Percentiles rank a stretch among this genome's conserved stretches.
Conservation (phyloP, 35 echinoderm and acorn worm species). For the Acanthaster planci region DNA sequence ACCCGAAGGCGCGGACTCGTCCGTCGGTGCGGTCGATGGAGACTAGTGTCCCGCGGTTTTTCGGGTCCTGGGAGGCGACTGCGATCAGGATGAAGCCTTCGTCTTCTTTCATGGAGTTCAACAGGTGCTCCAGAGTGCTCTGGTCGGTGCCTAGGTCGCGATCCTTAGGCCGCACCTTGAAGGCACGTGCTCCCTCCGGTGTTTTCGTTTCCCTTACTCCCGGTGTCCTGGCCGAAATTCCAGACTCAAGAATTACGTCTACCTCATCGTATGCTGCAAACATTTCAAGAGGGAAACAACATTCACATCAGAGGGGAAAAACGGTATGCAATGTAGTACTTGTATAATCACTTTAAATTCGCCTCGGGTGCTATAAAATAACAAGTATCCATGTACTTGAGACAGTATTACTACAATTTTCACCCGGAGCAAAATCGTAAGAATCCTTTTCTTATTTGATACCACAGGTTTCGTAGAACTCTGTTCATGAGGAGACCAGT, state of each 20-base stretch:
- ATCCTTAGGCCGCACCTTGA: slow-evolving; percentile 42
- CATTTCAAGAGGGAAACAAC: neutral
- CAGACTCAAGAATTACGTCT: slow-evolving; percentile 37
- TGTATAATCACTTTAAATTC: too few species aligned
- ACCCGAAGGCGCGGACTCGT: slow-evolving; percentile 22
- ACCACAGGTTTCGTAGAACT: too few species aligned
- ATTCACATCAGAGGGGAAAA: too few species aligned
- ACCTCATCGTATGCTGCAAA: slow-evolving; percentile 48
- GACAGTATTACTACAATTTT: too few species aligned
- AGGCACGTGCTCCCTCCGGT: slow-evolving; percentile 37
- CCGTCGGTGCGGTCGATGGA: slow-evolving; percentile 38
- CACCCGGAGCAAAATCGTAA: too few species aligned
- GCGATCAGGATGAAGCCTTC: slow-evolving; percentile 23
- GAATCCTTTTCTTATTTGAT: too few species aligned
- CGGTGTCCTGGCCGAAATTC: slow-evolving; percentile 4
- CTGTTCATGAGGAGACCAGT: too few species aligned
- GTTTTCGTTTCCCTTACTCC: slow-evolving; percentile 42
- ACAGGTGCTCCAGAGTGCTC: slow-evolving; percentile 24
- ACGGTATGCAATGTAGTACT: too few species aligned
- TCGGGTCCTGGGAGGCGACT: slow-evolving; percentile 30
- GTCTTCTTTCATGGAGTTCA: slow-evolving; percentile 9
- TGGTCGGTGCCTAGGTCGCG: slow-evolving; percentile 28
- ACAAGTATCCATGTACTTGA: too few species aligned
- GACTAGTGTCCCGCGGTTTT: slow-evolving; percentile 47
- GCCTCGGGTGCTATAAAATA: too few species aligned